A percentile compares a stretch with the other conserved stretches of the same genome.
These are phyloP conservation scores for Eremobia ochroleuca DNA, from an alignment of 2,888 invertebrate genomes.

Conservation along the genomic window DNA sequence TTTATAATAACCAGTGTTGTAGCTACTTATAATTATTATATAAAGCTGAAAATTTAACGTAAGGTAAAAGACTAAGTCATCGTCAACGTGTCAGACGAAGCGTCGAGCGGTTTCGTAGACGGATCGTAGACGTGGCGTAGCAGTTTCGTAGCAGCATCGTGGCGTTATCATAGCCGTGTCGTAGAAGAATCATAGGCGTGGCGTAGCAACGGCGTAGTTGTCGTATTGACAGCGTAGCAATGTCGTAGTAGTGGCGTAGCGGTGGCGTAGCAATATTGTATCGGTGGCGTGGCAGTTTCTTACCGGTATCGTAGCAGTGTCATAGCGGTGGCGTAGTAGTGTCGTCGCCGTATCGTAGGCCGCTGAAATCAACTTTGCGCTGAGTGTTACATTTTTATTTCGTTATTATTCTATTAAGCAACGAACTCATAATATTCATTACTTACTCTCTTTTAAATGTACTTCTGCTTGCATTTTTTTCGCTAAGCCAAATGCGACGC, in stretches of 20 bases:
- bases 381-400: background rate
- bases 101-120: background rate
- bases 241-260: background rate
- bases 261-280: background rate
- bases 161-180: background rate
- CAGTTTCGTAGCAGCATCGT: background rate
- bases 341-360: background rate
- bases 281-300: background rate
- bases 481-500: background rate
- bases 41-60: background rate
- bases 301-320: background rate
- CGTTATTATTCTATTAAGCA: background rate
- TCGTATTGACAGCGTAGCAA: background rate
- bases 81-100: background rate
- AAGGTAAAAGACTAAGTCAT: background rate
- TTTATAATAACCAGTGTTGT: background rate
- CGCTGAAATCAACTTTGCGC: background rate
- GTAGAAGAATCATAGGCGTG: background rate
- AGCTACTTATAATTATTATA: background rate
- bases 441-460: background rate
- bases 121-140: background rate
- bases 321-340: background rate
- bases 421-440: background rate
- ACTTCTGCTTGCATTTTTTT: background rate
- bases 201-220: background rate